phyloP scores from a whole-genome alignment of 2,113 vertebrate species.

The Orientallactaga bullata region DNA sequence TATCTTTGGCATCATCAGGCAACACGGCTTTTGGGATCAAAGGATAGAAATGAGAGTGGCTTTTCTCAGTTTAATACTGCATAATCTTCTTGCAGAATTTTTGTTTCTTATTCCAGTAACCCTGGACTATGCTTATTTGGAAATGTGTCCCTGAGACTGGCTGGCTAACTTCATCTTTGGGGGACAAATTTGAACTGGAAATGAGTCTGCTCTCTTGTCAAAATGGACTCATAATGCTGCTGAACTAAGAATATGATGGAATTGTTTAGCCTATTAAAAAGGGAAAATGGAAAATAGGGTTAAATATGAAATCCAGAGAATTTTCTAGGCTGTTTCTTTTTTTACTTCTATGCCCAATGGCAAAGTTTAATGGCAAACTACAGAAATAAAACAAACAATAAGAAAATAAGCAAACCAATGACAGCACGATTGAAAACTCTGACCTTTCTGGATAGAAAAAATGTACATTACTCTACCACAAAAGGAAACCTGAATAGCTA shows the following conservation, averaged over 20 bases:
- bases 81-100: background rate
- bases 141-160: background rate
- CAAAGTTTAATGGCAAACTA: slow-evolving; percentile 27
- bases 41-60: background rate
- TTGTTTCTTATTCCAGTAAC: background rate
- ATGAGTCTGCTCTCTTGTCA: background rate
- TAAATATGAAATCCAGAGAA: background rate
- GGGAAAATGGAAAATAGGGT: background rate
- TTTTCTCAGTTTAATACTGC: background rate
- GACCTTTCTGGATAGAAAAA: background rate
- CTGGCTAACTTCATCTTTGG: background rate
- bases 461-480: background rate
- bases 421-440: background rate
- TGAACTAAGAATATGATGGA: background rate
- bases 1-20: background rate
- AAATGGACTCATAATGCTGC: background rate
- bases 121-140: background rate
- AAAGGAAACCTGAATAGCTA: background rate
- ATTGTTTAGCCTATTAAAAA: background rate
- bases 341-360: background rate
- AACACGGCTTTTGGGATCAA: background rate
- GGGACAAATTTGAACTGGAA: background rate
- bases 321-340: background rate
- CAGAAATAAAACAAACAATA: background rate
- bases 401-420: background rate